Base-by-base conservation (phyloP, 1,140 invertebrate species). In the Triops cancriformis region DNA sequence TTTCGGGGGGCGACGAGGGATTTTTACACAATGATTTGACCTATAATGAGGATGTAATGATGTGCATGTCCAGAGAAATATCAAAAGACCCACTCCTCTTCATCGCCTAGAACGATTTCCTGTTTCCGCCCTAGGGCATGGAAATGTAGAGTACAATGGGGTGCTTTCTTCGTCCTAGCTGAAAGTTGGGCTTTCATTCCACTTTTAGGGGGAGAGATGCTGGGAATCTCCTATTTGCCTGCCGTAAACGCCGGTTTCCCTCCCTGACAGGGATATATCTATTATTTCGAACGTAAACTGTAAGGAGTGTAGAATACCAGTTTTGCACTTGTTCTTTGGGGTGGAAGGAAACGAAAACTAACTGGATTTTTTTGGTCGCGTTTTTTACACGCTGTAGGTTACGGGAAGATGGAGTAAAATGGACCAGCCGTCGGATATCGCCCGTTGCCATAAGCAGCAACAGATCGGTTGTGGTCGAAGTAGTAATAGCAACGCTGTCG, bases 1-100 rank as follows among this genome's bases (percentile, higher is more conserved):
- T 45, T 45, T 18, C 23, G 51, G 45, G 45, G 45, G 23, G 51
- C 51, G 1, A 4, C 51, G 18, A 37, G 31, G 31, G 51, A 64
- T 64, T 64, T 23, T n/a, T 64, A 64, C n/a, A 64, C n/a, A 64
- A 9, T 64, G 51, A 64, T 64, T 37, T 64, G 51, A 18, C 23
- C 51, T 18, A 64, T 64, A 64, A 64, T 64, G 51, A 64, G 51
- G 51, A 64, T 64, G 51, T 64, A 64, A 64, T 64, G 51, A 64
- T 64, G 51, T 64, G 51, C 3, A 11, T 64, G 51, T 64, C 51
- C 51, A 64, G 51, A 64, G 51, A 64, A 64, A 23, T 64, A 64
- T 64, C 51, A 6, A 18, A 23, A 64, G 51, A 9, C 23, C 51
- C n/a, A 18, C 3, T 64, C 23, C 51, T 5, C 51, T 64, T 10